phyloP scores from a whole-genome alignment of 2,797 vertebrate genomes.

The Muscicapa striata region DNA sequence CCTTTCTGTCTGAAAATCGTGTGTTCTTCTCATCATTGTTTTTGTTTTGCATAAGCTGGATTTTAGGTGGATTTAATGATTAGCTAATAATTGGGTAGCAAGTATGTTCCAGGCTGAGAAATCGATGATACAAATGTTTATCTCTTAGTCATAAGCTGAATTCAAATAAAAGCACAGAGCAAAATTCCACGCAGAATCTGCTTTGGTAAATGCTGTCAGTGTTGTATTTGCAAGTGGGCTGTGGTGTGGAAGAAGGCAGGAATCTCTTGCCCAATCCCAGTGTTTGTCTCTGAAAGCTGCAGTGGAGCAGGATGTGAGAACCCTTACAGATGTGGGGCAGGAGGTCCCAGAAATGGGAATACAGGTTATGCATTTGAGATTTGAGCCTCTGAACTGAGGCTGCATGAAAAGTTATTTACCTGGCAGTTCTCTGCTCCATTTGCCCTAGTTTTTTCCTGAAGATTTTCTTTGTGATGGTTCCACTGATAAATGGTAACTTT shows the following conservation, averaged over 20 bases:
- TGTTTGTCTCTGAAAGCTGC: background rate
- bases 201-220: background rate
- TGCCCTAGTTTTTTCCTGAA: background rate
- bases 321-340: background rate
- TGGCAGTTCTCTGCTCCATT: background rate
- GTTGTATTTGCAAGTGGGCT: background rate
- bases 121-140: background rate
- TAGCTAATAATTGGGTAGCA: slow-evolving; percentile 28
- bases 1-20: background rate
- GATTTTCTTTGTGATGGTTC: background rate
- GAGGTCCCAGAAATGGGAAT: background rate
- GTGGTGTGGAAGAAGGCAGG: background rate
- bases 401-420: background rate
- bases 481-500: background rate
- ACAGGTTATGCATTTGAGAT: background rate
- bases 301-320: background rate
- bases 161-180: background rate
- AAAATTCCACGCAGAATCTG: background rate
- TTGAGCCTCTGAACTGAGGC: background rate
- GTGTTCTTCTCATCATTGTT: background rate
- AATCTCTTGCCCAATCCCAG: background rate
- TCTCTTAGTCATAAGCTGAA: slow-evolving; percentile 30
- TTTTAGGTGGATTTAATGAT: slow-evolving; percentile 44
- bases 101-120: background rate
- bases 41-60: slow-evolving; percentile 22